These are phyloP conservation scores for Hyles lineata DNA, from an alignment of 2,888 invertebrate species.

Conservation along the genomic window DNA sequence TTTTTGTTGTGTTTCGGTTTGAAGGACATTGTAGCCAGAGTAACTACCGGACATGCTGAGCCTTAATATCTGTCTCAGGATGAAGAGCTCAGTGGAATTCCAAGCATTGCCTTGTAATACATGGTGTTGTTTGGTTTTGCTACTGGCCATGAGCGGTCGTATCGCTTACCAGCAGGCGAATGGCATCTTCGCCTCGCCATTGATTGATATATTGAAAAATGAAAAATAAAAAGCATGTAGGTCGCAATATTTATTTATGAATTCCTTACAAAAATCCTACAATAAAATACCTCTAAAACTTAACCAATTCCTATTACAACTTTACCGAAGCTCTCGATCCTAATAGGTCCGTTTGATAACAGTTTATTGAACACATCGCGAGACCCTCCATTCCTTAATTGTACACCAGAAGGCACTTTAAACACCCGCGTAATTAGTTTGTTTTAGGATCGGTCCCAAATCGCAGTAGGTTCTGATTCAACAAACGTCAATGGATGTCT, in stretches of 20 bases:
- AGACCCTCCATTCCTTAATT: conserved; percentile 44
- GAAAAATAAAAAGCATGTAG: too few species aligned
- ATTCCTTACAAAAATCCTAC: neutral
- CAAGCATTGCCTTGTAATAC: too few species aligned
- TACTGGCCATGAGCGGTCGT: too few species aligned
- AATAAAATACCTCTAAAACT: neutral
- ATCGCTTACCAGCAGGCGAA: too few species aligned
- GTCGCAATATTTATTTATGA: neutral
- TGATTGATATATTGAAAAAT: too few species aligned
- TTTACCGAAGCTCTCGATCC: neutral
- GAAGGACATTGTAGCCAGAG: too few species aligned
- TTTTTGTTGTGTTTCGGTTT: too few species aligned
- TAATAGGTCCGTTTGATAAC: neutral
- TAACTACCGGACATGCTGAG: too few species aligned
- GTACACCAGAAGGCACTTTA: conserved; percentile 54
- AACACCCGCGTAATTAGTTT: conserved; percentile 45
- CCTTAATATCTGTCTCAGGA: too few species aligned
- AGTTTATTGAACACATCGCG: neutral
- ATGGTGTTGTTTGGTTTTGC: too few species aligned
- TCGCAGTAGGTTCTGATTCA: neutral
- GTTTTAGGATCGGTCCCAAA: conserved; percentile 44
- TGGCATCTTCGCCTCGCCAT: too few species aligned
- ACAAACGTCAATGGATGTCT: neutral
- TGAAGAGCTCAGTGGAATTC: too few species aligned
- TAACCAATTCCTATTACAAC: neutral